Conservation (phyloP, 2,888 invertebrate genomes). For the Parapristionchus giblindavisi region DNA sequence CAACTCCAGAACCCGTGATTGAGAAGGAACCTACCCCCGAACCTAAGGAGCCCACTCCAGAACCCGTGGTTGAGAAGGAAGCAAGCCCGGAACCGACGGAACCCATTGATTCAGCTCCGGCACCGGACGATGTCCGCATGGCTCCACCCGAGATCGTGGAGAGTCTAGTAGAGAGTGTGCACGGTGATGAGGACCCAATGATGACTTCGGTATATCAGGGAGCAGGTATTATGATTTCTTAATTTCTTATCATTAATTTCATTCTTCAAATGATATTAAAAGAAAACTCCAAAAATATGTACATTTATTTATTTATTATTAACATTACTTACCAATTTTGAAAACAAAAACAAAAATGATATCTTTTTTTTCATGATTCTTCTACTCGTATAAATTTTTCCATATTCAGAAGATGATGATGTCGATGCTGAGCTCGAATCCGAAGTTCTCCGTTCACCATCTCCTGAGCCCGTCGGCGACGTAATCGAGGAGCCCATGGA, state of each 20-base stretch:
- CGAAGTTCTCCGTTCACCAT: conserved; percentile 7
- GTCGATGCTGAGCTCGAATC: conserved; percentile 2
- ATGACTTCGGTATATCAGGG: conserved; percentile 22
- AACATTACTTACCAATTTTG: no score
- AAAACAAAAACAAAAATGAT: no score
- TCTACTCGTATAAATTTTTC: no score
- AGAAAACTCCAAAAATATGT: no score
- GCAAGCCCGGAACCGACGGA: neutral
- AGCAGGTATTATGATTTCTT: neutral
- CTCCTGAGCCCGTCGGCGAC: conserved; percentile 34
- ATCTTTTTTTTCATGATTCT: no score
- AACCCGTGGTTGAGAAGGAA: neutral
- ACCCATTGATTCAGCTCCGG: no score
- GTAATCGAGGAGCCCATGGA: neutral
- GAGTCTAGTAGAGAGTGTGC: conserved; percentile 32
- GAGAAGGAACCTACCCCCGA: neutral
- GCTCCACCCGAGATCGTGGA: conserved; percentile 35
- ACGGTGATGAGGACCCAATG: conserved; percentile 22
- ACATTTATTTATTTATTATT: no score
- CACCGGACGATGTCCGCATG: neutral
- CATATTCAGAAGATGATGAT: conserved; percentile 14
- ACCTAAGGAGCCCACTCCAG: neutral
- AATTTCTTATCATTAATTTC: neutral
- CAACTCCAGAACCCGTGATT: neutral
- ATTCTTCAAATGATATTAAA: no score